A percentile compares a stretch with the other conserved stretches of the same genome.
Conservation (phyloP, 1,140 invertebrate species). For the Lerema accius region DNA sequence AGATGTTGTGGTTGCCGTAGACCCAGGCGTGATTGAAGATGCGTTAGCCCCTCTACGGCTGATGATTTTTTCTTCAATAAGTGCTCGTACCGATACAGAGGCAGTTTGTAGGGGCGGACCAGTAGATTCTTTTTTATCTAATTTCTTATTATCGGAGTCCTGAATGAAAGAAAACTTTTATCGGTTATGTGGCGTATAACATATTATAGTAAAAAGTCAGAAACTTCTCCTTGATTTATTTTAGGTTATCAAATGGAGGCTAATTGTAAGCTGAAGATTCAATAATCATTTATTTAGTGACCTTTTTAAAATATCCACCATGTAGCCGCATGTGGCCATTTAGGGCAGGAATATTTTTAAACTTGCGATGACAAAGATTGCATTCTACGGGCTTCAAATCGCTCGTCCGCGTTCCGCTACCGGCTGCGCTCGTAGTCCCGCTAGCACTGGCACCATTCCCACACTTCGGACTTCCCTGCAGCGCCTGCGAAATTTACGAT, state of each 20-base stretch:
- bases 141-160: slow-evolving; percentile 93
- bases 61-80: slow-evolving; percentile 96
- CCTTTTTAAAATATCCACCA: slow-evolving; percentile 98
- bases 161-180: slow-evolving; percentile 74
- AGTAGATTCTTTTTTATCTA: slow-evolving; percentile 91
- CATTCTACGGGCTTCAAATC: slow-evolving; percentile 94
- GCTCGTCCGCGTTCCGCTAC: slow-evolving; percentile 38
- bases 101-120: slow-evolving; percentile 93
- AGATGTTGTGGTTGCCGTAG: slow-evolving; percentile 47
- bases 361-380: slow-evolving; percentile 96
- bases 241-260: too few species aligned
- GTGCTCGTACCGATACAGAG: slow-evolving; percentile 92
- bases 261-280: too few species aligned
- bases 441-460: slow-evolving; percentile 46
- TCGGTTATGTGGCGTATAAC: too few species aligned
- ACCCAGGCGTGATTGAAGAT: slow-evolving; percentile 50
- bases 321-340: slow-evolving; percentile 99
- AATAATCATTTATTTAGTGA: too few species aligned
- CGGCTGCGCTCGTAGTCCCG: slow-evolving; percentile 42
- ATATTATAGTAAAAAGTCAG: too few species aligned
- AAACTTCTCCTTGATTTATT: too few species aligned
- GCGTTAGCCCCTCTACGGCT: slow-evolving; percentile 86
- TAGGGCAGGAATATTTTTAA: slow-evolving; percentile 98
- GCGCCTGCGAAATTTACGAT: slow-evolving; percentile 68
- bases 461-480: slow-evolving; percentile 64